Base-by-base conservation (phyloP, 2,113 vertebrate species). In the Zeus faber region DNA sequence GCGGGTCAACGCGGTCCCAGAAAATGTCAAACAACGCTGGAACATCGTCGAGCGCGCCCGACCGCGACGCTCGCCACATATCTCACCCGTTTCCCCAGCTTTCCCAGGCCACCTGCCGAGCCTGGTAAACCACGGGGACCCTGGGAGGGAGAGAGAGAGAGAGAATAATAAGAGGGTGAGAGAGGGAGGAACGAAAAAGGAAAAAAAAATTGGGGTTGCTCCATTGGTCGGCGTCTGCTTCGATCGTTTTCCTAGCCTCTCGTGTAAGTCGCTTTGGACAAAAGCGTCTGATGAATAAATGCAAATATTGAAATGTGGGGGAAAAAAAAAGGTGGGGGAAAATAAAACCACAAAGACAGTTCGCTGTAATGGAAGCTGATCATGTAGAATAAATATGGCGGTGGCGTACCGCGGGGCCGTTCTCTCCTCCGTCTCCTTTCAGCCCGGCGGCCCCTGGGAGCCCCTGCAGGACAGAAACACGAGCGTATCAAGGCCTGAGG, bases 1-100 rank as follows among this genome's bases (percentile, higher is more conserved):
- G 35, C 13, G 20, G 39, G n/a, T 65, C 62, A 58, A 47, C 33
- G n/a, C 33, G n/a, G n/a, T n/a, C 33, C 13, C 33, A 37, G 7
- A 0, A 13, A 37, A 11, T 14, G 10, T 13, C 27, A 29, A 4
- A 29, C 27, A 29, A 29, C 27, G 9, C 27, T 5, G 4, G 9
- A 4, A 29, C 27, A 29, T 9, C 4, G 4, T 5, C 27, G 9
- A 4, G 9, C 39, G 16, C 39, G 16, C 16, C 13, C 1, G 6
- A 6, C 16, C 16, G 16, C 6, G 54, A 57, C 27, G 31, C 45
- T 27, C 41, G 8, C n/a, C 46, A 10, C 10, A 18, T 26, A 24
- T 45, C 92, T 91, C 67, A 96, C 94, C 88, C 89, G 88, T 66
- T 93, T 95, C 59, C 95, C 95, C 49, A 65, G 25, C 53, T 85